A percentile compares a stretch with the other conserved stretches of the same genome.
These are phyloP conservation scores for Henricia sp. DNA, from an alignment of 53 echinoderm and acorn worm genomes.

Conservation along the genomic window DNA sequence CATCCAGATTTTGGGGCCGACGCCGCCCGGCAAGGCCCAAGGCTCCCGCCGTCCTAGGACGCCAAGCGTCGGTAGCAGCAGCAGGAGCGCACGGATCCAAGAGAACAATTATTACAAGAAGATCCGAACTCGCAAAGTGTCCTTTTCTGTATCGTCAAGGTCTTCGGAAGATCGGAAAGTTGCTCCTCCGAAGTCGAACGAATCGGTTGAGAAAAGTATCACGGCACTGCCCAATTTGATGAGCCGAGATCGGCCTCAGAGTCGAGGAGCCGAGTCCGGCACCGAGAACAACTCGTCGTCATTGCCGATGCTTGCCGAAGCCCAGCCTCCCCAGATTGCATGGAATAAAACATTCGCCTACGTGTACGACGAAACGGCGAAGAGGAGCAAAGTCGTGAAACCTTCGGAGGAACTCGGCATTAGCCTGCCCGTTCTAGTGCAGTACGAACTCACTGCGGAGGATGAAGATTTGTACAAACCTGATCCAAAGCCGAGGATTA, in stretches of 20 bases:
- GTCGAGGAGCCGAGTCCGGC: neutral
- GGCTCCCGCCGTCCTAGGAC: neutral
- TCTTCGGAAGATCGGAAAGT: neutral
- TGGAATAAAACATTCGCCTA: slow-evolving; percentile 57
- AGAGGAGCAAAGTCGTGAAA: slow-evolving; percentile 55
- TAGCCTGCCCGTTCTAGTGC: slow-evolving; percentile 68
- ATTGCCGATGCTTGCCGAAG: neutral
- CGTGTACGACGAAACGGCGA: slow-evolving; percentile 70
- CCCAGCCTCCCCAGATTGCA: slow-evolving; percentile 8
- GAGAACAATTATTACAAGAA: neutral
- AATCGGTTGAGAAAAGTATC: neutral
- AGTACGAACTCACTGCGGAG: slow-evolving; percentile 67
- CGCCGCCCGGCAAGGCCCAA: neutral
- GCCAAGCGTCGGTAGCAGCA: neutral
- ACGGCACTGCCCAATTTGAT: neutral
- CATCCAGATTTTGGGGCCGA: neutral
- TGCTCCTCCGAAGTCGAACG: neutral
- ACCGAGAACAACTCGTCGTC: neutral
- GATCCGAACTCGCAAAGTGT: slow-evolving; percentile 1
- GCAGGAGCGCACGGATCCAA: neutral
- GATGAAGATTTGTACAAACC: slow-evolving; percentile 20
- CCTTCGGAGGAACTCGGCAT: slow-evolving; percentile 64
- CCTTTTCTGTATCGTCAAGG: neutral
- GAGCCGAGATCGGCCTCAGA: too few species aligned
- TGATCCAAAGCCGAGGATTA: neutral